phyloP scores from a whole-genome alignment of 2,113 vertebrate species.

The Orthonyx spaldingii region DNA sequence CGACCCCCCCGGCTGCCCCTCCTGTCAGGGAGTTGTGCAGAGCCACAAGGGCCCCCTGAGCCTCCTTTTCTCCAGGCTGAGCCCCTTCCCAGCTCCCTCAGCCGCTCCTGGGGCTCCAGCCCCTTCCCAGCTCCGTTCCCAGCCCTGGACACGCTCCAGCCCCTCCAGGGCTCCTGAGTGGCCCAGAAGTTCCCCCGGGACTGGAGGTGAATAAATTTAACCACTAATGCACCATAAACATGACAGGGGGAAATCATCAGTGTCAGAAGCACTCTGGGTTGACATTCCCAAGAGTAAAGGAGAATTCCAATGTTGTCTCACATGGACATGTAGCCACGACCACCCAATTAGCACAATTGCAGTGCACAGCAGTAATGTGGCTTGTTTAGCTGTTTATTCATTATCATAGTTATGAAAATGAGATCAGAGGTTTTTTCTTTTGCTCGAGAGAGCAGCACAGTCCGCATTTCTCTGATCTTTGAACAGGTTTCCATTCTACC shows the following conservation, averaged over 20 bases:
- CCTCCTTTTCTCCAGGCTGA: background rate
- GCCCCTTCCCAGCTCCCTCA: background rate
- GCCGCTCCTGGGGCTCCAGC: background rate
- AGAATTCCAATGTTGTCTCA: background rate
- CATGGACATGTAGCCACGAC: background rate
- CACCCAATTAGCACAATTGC: background rate
- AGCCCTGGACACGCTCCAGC: fast-evolving
- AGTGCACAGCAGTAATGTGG: background rate
- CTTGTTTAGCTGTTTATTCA: background rate
- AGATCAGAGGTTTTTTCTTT: background rate
- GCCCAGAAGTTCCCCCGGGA: no score
- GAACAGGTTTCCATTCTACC: background rate
- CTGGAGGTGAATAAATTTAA: background rate
- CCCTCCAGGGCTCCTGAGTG: background rate
- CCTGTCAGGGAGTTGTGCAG: background rate
- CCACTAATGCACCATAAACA: background rate
- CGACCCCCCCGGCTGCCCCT: background rate
- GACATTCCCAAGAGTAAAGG: background rate
- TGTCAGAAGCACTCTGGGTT: background rate
- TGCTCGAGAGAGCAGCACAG: background rate
- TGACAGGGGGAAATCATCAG: background rate
- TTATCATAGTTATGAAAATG: background rate
- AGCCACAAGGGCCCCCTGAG: background rate
- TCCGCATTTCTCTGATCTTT: background rate
- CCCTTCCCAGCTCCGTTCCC: fast-evolving